phyloP scores from a whole-genome alignment of 2,888 invertebrate genomes.

The Orthosia incerta region DNA sequence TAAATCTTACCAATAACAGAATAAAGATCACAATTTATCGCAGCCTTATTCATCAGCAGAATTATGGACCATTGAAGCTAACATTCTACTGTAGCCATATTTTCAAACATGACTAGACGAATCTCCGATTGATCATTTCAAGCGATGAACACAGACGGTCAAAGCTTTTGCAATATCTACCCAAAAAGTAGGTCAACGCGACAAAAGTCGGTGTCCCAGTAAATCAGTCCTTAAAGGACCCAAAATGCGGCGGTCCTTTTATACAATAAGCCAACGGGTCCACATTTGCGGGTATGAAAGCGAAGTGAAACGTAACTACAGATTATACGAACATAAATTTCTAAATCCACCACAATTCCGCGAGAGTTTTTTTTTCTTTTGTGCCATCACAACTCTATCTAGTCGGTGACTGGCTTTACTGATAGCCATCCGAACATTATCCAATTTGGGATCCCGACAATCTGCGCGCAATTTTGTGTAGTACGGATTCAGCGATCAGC shows the following conservation, averaged over 20 bases:
- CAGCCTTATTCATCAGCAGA: conserved; percentile 6
- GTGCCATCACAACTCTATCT: conserved; percentile 47
- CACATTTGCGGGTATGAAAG: conserved; percentile 71
- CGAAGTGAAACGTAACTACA: conserved; percentile 74
- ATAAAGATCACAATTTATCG: conserved; percentile 27
- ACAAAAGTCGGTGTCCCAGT: conserved; percentile 71
- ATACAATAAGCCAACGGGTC: conserved; percentile 71
- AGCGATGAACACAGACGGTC: conserved; percentile 39
- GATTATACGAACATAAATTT: conserved; percentile 78
- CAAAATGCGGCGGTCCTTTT: conserved; percentile 71
- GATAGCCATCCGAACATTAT: conserved; percentile 39
- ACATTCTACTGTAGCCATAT: conserved; percentile 29
- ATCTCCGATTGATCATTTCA: conserved; percentile 57
- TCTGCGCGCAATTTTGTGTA: conserved; percentile 31
- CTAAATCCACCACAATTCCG: conserved; percentile 70
- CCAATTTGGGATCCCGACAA: conserved; percentile 41
- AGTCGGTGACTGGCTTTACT: conserved; percentile 46
- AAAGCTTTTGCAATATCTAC: conserved; percentile 56
- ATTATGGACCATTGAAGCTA: conserved; percentile 31
- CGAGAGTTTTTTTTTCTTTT: conserved; percentile 64
- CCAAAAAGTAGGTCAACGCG: conserved; percentile 74
- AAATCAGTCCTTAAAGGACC: conserved; percentile 74
- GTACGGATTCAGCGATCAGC: conserved; percentile 8
- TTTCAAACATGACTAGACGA: conserved; percentile 53
- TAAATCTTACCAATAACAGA: conserved; percentile 15